Percentiles rank a stretch among this genome's conserved stretches.
Evolutionary conservation across 2,888 invertebrate genomes (phyloP).

Genomic region (Tipula unca): DNA sequence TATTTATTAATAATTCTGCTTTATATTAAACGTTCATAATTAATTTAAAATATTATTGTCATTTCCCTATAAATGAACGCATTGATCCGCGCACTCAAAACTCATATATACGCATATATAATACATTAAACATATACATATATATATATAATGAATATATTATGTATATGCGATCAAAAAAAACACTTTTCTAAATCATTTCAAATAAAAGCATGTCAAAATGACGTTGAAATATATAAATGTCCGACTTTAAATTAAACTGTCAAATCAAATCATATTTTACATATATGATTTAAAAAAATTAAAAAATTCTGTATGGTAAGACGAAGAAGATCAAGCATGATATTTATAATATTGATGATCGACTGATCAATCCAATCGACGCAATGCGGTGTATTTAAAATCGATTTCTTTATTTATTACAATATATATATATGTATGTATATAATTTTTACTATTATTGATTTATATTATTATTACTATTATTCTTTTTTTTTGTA

Average conservation of each 20-base stretch:
- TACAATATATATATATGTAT: neutral
- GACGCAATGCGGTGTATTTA: neutral
- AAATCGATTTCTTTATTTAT: neutral
- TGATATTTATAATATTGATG: conserved; percentile 14
- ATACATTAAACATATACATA: neutral
- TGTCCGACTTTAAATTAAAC: conserved; percentile 14
- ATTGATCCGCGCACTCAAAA: neutral
- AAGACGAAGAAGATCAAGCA: neutral
- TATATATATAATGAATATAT: neutral
- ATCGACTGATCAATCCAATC: conserved; percentile 14
- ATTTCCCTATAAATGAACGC: neutral
- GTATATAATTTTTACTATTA: neutral
- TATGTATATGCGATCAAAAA: neutral
- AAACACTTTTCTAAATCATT: neutral
- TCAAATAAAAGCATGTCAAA: conserved; percentile 8
- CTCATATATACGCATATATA: neutral
- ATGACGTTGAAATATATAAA: conserved; percentile 14
- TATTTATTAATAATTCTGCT: neutral
- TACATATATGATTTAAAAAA: neutral
- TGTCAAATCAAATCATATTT: conserved; percentile 14
- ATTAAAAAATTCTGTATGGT: neutral
- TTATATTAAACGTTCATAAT: neutral
- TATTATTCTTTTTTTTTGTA: neutral
- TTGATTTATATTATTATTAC: conserved; percentile 14
- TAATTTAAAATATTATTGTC: neutral